Conservation (phyloP, 2,888 invertebrate species). For the Chironomus tentans region DNA sequence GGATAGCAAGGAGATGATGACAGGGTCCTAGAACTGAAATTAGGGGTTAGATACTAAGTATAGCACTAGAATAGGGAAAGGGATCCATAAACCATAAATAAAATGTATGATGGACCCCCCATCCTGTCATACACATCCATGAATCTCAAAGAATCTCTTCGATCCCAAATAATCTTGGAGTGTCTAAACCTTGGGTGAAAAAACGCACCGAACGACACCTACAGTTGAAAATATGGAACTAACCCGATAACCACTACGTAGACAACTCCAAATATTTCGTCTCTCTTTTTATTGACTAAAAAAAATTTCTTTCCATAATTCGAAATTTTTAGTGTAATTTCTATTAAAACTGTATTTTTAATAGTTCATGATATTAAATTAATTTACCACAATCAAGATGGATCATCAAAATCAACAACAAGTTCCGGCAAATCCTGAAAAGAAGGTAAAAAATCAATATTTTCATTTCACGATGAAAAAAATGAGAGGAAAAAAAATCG, state of each 20-base stretch:
- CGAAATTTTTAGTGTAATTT: not conserved
- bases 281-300: not conserved
- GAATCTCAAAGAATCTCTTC: too few relatives aligned
- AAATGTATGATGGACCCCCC: too few relatives aligned
- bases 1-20: too few relatives aligned
- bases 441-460: constrained; percentile 21
- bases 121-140: too few relatives aligned
- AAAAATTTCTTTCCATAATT: not conserved
- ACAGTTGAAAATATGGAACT: too few relatives aligned
- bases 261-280: not conserved
- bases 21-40: too few relatives aligned
- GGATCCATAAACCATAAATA: too few relatives aligned
- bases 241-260: not conserved
- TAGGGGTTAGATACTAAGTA: too few relatives aligned
- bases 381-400: not conserved
- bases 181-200: too few relatives aligned
- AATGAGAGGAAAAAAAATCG: not conserved
- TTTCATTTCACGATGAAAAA: not conserved
- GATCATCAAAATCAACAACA: constrained; percentile 6
- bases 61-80: too few relatives aligned
- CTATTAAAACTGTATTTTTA: not conserved
- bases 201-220: too few relatives aligned
- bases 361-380: not conserved
- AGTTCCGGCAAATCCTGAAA: not conserved
- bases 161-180: too few relatives aligned